Evolutionary conservation across 2,113 vertebrate genomes (phyloP).

Genomic region (Propithecus coquereli): DNA sequence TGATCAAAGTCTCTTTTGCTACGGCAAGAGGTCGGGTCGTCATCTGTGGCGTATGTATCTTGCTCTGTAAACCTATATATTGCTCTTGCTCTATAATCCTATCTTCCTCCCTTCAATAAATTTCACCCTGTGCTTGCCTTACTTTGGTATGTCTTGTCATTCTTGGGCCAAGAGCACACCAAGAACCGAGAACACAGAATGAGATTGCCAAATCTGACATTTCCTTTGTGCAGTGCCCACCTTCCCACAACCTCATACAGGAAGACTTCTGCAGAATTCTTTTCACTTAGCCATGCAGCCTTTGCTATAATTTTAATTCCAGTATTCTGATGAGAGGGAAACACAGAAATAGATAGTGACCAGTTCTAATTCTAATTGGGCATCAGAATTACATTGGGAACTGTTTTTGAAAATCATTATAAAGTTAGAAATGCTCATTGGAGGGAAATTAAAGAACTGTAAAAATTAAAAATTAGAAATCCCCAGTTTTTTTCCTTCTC

Average conservation of each 20-base stretch:
- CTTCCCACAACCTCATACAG: not conserved
- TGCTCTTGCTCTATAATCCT: too few species aligned
- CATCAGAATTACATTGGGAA: not conserved
- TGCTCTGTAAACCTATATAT: too few species aligned
- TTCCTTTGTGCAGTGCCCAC: not conserved
- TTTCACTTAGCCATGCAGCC: not conserved
- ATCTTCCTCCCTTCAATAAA: too few species aligned
- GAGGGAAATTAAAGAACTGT: not conserved
- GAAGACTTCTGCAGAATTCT: not conserved
- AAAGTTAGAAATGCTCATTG: not conserved
- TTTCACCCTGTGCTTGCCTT: too few species aligned
- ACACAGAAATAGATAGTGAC: not conserved
- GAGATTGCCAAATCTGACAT: too few species aligned
- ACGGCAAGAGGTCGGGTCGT: too few species aligned
- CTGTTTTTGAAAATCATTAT: not conserved
- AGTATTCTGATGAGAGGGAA: not conserved
- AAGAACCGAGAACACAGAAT: too few species aligned
- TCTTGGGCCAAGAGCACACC: too few species aligned
- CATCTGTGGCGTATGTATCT: too few species aligned
- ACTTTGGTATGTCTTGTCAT: too few species aligned
- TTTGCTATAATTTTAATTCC: not conserved
- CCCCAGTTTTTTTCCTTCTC: not conserved
- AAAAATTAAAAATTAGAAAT: not conserved
- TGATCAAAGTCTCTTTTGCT: too few species aligned
- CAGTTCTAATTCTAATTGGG: not conserved